Percentiles rank a stretch among this genome's conserved stretches.
phyloP scores from a whole-genome alignment of 2,888 invertebrate species.

The Gortyna flavago region DNA sequence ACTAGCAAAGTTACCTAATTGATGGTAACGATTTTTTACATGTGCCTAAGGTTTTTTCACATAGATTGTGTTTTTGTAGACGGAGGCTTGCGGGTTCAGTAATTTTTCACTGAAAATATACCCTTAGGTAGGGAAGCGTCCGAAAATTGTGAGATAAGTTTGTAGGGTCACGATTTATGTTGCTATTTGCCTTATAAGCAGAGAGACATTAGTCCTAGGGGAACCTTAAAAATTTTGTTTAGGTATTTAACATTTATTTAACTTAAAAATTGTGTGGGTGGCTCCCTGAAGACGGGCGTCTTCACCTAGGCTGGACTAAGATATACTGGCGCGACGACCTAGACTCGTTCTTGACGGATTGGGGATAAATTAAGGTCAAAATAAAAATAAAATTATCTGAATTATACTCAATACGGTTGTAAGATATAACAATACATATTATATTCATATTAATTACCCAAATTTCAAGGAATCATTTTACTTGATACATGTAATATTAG shows the following conservation, averaged over 20 bases:
- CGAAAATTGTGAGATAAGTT: conserved; percentile 51
- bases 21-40: conserved; percentile 3
- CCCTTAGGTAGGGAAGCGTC: conserved; percentile 32
- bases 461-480: not conserved
- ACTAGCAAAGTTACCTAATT: not conserved
- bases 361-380: not conserved
- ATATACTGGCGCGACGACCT: not conserved
- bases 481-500: conserved; percentile 15
- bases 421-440: not conserved
- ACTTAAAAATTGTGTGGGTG: not conserved
- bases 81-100: conserved; percentile 5
- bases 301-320: not conserved
- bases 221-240: not conserved
- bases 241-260: not conserved
- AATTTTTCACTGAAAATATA: conserved; percentile 52
- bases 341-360: not conserved
- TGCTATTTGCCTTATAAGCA: conserved; percentile 19
- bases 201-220: conserved; percentile 1
- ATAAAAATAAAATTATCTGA: not conserved
- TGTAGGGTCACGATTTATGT: conserved; percentile 50
- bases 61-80: conserved; percentile 21
- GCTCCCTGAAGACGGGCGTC: not conserved
- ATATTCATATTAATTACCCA: not conserved
- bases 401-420: not conserved
- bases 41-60: conserved; percentile 1